phyloP scores from a whole-genome alignment of 2,888 invertebrate genomes.

The Vanessa cardui region DNA sequence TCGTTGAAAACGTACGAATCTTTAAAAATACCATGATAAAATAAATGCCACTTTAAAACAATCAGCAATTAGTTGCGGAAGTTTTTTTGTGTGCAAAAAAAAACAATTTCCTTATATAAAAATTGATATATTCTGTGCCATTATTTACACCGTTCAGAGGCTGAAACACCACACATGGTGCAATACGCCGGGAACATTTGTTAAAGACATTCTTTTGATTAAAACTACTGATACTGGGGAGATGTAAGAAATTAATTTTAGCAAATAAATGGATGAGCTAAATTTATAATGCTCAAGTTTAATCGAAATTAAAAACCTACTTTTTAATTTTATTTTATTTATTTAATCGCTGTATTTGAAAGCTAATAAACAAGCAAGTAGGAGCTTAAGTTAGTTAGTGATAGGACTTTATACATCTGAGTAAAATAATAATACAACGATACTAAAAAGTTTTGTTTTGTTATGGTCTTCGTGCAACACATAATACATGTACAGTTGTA shows the following conservation, averaged over 20 bases:
- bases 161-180: conserved; percentile 55
- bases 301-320: conserved; percentile 13
- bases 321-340: conserved; percentile 6
- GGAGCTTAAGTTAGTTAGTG: too few species aligned
- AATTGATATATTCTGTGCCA: conserved; percentile 47
- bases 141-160: conserved; percentile 66
- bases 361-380: too few species aligned
- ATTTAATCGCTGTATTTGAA: neutral
- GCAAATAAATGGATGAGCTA: conserved; percentile 33
- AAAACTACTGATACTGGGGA: conserved; percentile 43
- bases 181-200: conserved; percentile 57
- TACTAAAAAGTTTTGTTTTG: too few species aligned
- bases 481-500: too few species aligned
- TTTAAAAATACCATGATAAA: neutral
- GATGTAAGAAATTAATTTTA: conserved; percentile 41
- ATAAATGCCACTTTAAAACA: neutral
- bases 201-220: conserved; percentile 46
- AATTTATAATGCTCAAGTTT: conserved; percentile 21
- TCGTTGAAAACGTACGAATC: neutral
- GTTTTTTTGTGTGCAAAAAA: neutral
- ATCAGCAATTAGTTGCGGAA: neutral
- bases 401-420: too few species aligned
- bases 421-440: too few species aligned
- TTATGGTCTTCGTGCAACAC: too few species aligned
- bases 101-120: neutral